Conservation (phyloP, 2,888 invertebrate species). For the Phyto melanocephala region DNA sequence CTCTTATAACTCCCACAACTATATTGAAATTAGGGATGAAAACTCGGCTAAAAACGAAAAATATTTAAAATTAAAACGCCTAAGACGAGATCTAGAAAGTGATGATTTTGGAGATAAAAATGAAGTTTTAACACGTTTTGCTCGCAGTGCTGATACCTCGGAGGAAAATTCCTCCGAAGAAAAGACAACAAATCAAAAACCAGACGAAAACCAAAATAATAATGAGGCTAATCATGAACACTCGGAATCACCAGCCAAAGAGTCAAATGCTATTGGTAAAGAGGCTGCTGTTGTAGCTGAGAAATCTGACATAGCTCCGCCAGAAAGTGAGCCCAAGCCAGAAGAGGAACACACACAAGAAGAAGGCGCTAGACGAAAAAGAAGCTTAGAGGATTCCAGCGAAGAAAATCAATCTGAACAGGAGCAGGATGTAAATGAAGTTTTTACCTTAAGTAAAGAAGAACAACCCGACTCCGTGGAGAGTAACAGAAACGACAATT, state of each 20-base stretch:
- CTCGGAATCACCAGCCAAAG: not conserved
- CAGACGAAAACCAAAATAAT: not conserved
- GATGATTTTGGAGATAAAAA: not conserved
- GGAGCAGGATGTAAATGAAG: slow-evolving; percentile 20
- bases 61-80: slow-evolving; percentile 35
- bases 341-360: not conserved
- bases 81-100: not conserved
- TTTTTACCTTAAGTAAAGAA: slow-evolving; percentile 42
- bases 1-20: not conserved
- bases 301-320: not conserved
- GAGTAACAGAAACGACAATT: not conserved
- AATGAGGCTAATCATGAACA: not conserved
- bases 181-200: not conserved
- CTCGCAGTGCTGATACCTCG: not conserved
- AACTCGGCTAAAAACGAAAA: slow-evolving; percentile 38
- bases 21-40: slow-evolving; percentile 30
- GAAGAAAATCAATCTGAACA: not conserved
- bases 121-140: not conserved
- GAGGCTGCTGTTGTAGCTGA: not conserved
- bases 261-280: no score
- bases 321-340: not conserved
- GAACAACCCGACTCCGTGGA: not conserved
- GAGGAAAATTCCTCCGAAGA: slow-evolving; percentile 50
- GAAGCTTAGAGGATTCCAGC: not conserved
- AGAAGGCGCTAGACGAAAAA: not conserved